Evolutionary conservation across 2,888 invertebrate species (phyloP).

Genomic region (Xestobium rufovillosum): DNA sequence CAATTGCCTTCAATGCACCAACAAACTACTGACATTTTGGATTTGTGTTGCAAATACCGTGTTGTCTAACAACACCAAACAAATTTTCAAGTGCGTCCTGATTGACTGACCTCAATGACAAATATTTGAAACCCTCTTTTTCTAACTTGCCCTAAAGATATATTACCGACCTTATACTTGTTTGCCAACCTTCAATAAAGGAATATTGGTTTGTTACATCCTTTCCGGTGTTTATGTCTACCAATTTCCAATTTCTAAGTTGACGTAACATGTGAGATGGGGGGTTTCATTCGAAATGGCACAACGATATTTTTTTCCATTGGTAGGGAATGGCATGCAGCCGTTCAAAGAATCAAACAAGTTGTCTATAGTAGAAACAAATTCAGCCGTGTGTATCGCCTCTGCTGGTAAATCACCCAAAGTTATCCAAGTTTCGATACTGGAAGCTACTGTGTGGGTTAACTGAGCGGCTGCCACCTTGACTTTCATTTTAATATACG

Average conservation of each 20-base stretch:
- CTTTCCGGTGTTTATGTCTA: slow-evolving; percentile 8
- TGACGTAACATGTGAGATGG: slow-evolving; percentile 12
- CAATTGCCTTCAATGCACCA: slow-evolving; percentile 2
- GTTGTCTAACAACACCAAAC: slow-evolving; percentile 4
- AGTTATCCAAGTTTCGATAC: slow-evolving; percentile 12
- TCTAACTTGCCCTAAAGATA: slow-evolving; percentile 8
- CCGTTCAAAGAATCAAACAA: slow-evolving; percentile 17
- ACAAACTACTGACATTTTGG: slow-evolving; percentile 4
- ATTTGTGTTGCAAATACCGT: background rate
- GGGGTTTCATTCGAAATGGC: slow-evolving; percentile 11
- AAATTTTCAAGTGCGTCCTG: slow-evolving; percentile 10
- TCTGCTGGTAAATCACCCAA: slow-evolving; percentile 12
- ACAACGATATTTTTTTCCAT: slow-evolving; percentile 17
- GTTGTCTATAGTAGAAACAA: slow-evolving; percentile 12
- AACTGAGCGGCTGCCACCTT: slow-evolving; percentile 15
- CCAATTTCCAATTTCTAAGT: slow-evolving; percentile 15
- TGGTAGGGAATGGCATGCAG: background rate
- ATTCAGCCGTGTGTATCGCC: slow-evolving; percentile 17
- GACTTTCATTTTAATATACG: slow-evolving; percentile 13
- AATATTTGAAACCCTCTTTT: slow-evolving; percentile 4
- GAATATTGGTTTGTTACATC: slow-evolving; percentile 7
- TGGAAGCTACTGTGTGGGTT: slow-evolving; percentile 15
- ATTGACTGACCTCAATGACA: slow-evolving; percentile 8
- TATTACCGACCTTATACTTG: slow-evolving; percentile 9
- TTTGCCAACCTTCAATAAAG: slow-evolving; percentile 11